These are phyloP conservation scores for Podarcis raffonei DNA, from an alignment of 2,113 vertebrate species.

Conservation along the genomic window DNA sequence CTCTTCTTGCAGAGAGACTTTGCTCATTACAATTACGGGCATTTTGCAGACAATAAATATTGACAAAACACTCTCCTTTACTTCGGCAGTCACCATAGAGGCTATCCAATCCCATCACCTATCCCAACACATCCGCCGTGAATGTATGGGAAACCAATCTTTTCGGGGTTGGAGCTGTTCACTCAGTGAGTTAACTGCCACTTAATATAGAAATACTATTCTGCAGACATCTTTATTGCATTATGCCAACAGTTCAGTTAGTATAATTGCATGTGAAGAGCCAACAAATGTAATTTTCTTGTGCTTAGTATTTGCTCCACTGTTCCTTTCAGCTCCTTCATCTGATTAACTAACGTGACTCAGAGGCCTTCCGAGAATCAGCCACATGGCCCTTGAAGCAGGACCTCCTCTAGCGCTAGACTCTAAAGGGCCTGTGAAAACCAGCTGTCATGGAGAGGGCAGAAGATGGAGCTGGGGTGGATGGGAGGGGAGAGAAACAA, in stretches of 20 bases:
- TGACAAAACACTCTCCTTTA: neutral
- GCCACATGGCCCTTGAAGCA: constrained; percentile 20
- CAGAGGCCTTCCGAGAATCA: constrained; percentile 73
- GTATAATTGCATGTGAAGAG: constrained; percentile 77
- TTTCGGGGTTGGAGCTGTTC: constrained; percentile 31
- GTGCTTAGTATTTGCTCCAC: constrained; percentile 69
- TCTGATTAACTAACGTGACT: constrained; percentile 76
- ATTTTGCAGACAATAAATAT: neutral
- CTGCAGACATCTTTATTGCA: constrained; percentile 66
- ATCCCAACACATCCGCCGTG: constrained; percentile 6
- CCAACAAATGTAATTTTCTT: constrained; percentile 77
- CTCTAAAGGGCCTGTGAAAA: constrained; percentile 29
- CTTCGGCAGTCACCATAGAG: constrained; percentile 24
- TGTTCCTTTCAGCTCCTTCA: constrained; percentile 76
- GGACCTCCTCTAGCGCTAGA: constrained; percentile 34
- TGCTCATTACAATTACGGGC: neutral
- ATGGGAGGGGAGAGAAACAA: constrained; percentile 33
- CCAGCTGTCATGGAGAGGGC: neutral
- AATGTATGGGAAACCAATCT: constrained; percentile 29
- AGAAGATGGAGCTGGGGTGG: neutral
- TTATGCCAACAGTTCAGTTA: constrained; percentile 76
- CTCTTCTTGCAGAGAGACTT: neutral
- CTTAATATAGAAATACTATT: constrained; percentile 55
- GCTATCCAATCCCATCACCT: neutral
- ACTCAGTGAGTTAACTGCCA: constrained; percentile 55